Evolutionary conservation across 1,140 invertebrate species (phyloP).

Genomic region (Pemphigus obesinymphae): DNA sequence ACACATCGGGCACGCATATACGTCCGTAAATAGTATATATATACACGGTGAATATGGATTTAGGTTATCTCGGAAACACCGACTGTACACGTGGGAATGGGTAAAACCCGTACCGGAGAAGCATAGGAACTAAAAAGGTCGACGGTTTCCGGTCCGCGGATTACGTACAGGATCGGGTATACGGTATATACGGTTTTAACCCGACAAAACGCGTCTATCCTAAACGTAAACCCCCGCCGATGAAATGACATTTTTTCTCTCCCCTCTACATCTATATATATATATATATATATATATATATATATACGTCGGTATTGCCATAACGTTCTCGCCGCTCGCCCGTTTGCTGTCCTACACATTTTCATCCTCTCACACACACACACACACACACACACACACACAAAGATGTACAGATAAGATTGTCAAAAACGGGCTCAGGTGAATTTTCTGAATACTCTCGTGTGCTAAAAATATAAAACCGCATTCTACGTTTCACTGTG

Average conservation of each 20-base stretch:
- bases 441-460: neutral
- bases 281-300: no score
- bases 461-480: neutral
- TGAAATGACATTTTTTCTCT: neutral
- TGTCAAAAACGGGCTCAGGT: conserved; percentile 6
- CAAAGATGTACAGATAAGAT: neutral
- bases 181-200: neutral
- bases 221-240: neutral
- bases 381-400: no score
- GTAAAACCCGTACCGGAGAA: neutral
- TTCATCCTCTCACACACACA: no score
- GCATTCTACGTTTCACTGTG: neutral
- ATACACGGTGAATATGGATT: neutral
- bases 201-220: neutral
- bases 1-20: no score
- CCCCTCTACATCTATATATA: no score
- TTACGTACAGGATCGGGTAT: neutral
- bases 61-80: neutral
- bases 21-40: neutral
- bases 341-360: neutral
- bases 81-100: neutral
- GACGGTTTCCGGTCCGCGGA: neutral
- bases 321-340: no score
- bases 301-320: no score
- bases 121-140: neutral